Evolutionary conservation across 2,797 vertebrate genomes (phyloP), one percentile per base, ranked within the genome.

Genomic region (Cuniculus paca): DNA sequence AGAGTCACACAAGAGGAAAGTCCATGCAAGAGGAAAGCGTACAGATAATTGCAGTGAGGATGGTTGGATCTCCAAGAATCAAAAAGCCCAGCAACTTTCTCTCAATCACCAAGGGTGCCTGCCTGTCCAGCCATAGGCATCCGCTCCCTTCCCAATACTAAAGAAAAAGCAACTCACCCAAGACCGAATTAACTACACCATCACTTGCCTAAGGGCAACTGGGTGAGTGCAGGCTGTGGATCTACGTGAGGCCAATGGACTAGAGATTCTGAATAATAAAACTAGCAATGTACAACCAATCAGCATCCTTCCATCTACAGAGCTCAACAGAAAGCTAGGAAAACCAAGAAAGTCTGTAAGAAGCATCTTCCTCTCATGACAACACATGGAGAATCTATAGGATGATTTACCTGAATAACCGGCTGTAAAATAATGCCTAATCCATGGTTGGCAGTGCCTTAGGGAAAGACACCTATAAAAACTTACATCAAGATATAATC

Each of bases 381-480:
- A 58, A 70, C 42, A 56, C 42, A 17, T 22, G 28, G 36, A 80
- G 58, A 81, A 70, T 72, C 58, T 22, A 12, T 20, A 86, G 36
- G 83, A 45, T 50, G 45, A 85, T 10, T 78, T 75, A n/a, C 20
- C 48, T n/a, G 56, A 93, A 86, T 91, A 68, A 75, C 54, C 26
- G 28, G 28, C 82, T 88, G 8, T 77, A 94, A 91, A 93, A 88
- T 13, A 91, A 50, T 60, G 86, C 61, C 26, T 70, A 50, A 92
- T 52, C 90, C 50, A 39, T 24, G 70, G 70, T 31, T 92, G 88
- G 31, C 60, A 84, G 60, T 68, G 82, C 78, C 42, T 48, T 63
- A 50, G 81, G 84, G 75, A 94, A 90, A 91, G 22, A 88, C 48
- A 36, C 45, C 74, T 48, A 65, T 80, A 54, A 88, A 94, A 87